phyloP scores from a whole-genome alignment of 2,113 vertebrate species.

The Mastomys coucha region DNA sequence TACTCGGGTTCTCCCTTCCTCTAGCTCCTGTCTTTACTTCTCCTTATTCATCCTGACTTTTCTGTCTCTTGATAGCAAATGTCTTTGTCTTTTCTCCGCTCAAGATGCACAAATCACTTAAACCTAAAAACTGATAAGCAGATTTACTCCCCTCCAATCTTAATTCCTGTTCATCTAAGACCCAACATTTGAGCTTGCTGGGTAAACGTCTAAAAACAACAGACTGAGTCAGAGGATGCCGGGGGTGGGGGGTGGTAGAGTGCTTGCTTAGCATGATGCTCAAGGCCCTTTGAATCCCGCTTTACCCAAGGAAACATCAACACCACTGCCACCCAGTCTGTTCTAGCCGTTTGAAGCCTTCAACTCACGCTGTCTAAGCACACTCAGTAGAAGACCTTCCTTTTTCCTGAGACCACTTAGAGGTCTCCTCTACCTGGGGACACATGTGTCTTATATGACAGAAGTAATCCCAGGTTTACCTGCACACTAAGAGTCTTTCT shows the following conservation, averaged over 20 bases:
- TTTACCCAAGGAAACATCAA: neutral
- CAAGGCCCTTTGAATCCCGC: neutral
- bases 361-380: neutral
- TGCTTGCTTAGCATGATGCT: neutral
- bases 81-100: neutral
- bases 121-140: conserved; percentile 5
- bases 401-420: neutral
- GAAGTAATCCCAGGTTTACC: neutral
- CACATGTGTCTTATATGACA: neutral
- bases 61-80: neutral
- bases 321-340: neutral
- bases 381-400: neutral
- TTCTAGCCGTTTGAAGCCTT: neutral
- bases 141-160: neutral
- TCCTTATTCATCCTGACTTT: neutral
- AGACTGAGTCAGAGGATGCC: neutral
- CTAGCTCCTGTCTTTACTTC: neutral
- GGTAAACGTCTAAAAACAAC: conserved; percentile 28
- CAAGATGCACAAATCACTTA: conserved; percentile 21
- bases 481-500: neutral
- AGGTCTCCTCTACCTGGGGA: neutral
- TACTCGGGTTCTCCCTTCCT: neutral
- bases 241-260: no score
- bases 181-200: neutral
- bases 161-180: neutral